Conservation (phyloP, 2,888 invertebrate genomes). For the Caenorhabditis plicata region DNA sequence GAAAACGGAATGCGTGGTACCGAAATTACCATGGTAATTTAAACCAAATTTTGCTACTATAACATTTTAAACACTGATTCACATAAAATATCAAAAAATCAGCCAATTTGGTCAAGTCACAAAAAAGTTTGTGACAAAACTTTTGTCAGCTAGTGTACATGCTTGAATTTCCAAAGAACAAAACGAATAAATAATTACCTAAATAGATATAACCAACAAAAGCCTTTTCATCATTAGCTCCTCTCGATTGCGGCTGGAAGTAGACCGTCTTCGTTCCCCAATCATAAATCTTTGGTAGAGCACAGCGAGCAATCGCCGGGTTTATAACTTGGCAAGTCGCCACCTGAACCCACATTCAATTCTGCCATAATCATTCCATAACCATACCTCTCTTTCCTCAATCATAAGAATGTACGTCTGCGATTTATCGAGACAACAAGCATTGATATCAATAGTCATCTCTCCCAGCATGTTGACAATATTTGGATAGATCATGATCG, state of each 20-base stretch:
- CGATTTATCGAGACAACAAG: conserved; percentile 80
- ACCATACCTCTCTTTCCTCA: conserved; percentile 62
- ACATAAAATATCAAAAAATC: too few relatives aligned
- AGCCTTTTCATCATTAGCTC: conserved; percentile 63
- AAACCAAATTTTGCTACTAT: too few relatives aligned
- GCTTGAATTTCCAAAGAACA: too few relatives aligned
- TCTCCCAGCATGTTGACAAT: conserved; percentile 97
- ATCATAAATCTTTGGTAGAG: conserved; percentile 61
- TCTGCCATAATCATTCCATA: too few relatives aligned
- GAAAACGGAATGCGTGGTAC: too few relatives aligned
- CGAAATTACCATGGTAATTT: too few relatives aligned
- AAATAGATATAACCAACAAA: conserved; percentile 66
- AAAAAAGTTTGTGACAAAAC: too few relatives aligned
- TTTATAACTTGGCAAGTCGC: conserved; percentile 62
- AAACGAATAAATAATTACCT: conserved; percentile 32
- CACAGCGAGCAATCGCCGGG: conserved; percentile 61
- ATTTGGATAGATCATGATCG: conserved; percentile 73
- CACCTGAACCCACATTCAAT: too few relatives aligned
- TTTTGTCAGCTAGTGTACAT: too few relatives aligned
- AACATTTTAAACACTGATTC: too few relatives aligned
- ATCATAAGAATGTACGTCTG: conserved; percentile 63
- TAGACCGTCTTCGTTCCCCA: conserved; percentile 65
- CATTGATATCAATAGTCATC: conserved; percentile 91
- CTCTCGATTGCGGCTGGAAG: conserved; percentile 62
- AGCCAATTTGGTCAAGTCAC: too few relatives aligned